Evolutionary conservation across 2,888 invertebrate genomes (phyloP).

Genomic region (Clepsis dumicolana): DNA sequence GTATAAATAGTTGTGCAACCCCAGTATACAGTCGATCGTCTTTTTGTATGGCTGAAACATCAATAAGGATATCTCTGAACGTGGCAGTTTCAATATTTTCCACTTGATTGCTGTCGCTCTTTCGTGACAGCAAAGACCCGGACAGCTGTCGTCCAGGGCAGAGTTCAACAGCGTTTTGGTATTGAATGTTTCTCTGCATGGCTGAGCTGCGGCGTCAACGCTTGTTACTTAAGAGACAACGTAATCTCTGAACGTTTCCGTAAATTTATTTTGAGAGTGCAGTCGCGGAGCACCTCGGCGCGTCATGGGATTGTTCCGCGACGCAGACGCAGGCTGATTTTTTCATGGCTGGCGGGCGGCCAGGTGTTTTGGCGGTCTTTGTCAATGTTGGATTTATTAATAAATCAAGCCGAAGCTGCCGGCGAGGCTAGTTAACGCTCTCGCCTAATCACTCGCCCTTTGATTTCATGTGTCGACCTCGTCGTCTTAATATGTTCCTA

Average conservation of each 20-base stretch:
- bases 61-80: not conserved
- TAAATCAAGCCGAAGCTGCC: slow-evolving; percentile 71
- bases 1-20: too few relatives aligned
- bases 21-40: too few relatives aligned
- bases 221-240: not conserved
- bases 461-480: slow-evolving; percentile 48
- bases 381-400: slow-evolving; percentile 86
- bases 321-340: slow-evolving; percentile 66
- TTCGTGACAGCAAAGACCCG: too few relatives aligned
- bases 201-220: not conserved
- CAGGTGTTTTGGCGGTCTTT: slow-evolving; percentile 85
- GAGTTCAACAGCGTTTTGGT: not conserved
- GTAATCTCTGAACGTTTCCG: slow-evolving; percentile 43
- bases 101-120: too few relatives aligned
- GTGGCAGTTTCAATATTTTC: not conserved
- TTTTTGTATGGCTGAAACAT: too few relatives aligned
- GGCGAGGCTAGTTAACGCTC: slow-evolving; percentile 67
- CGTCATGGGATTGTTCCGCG: slow-evolving; percentile 38
- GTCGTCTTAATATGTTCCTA: slow-evolving; percentile 44
- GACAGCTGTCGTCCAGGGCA: too few relatives aligned
- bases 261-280: slow-evolving; percentile 45
- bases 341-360: slow-evolving; percentile 72
- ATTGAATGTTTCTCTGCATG: not conserved
- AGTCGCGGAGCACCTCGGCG: slow-evolving; percentile 25
- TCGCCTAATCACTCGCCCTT: slow-evolving; percentile 56